Evolutionary conservation across 2,888 invertebrate genomes (phyloP).

Genomic region (Nomada lathburiana): DNA sequence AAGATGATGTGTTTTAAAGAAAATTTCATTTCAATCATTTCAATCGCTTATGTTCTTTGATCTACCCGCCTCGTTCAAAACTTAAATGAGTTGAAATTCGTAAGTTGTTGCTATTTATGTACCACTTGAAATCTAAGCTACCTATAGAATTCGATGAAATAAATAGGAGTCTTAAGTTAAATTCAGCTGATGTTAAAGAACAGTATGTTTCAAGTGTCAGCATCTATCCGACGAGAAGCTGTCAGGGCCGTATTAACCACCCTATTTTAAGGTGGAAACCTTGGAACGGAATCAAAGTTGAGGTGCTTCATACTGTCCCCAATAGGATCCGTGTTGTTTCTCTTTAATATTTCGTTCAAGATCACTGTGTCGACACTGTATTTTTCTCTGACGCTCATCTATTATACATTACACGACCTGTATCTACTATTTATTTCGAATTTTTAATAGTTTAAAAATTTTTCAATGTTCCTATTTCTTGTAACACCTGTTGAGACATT

Average conservation of each 20-base stretch:
- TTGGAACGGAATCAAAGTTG: not conserved
- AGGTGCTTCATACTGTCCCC: not conserved
- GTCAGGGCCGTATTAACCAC: not conserved
- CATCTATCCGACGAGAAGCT: constrained; percentile 1
- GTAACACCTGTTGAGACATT: no score
- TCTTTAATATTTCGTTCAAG: not conserved
- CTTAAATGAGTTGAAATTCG: no score
- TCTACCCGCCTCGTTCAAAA: no score
- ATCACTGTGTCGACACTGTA: no score
- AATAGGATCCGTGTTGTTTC: not conserved
- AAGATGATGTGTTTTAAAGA: no score
- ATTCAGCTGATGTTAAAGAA: not conserved
- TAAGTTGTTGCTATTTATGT: not conserved
- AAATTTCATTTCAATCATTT: no score
- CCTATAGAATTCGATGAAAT: not conserved
- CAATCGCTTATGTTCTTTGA: no score
- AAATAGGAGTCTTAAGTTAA: not conserved
- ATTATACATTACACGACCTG: no score
- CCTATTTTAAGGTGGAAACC: not conserved
- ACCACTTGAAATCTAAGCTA: not conserved
- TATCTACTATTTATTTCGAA: no score
- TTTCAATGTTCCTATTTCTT: no score
- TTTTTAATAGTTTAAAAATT: no score
- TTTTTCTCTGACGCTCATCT: no score
- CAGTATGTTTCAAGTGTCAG: not conserved